phyloP scores from a whole-genome alignment of 2,888 invertebrate species.

The Tyria jacobaeae region DNA sequence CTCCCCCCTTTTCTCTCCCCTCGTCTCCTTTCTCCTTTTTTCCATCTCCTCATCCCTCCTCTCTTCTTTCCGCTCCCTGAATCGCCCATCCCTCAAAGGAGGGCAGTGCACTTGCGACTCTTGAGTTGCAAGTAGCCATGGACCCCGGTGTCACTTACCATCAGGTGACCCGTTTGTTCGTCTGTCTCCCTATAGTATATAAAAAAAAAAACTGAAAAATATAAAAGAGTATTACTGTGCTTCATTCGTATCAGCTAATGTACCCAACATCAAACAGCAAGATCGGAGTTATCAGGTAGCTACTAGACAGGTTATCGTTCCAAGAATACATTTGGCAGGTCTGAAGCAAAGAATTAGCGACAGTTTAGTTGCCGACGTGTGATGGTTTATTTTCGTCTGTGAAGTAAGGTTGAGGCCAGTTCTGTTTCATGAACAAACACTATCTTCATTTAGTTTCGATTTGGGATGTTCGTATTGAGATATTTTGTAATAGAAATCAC shows the following conservation, averaged over 20 bases:
- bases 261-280: conserved; percentile 13
- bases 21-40: no score
- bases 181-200: no score
- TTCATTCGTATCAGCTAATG: background rate
- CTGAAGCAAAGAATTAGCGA: conserved; percentile 59
- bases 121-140: no score
- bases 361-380: conserved; percentile 64
- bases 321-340: conserved; percentile 67
- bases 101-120: no score
- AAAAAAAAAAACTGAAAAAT: no score
- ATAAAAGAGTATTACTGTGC: no score
- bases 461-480: conserved; percentile 2
- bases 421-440: conserved; percentile 44
- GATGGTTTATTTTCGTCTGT: conserved; percentile 62
- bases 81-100: no score
- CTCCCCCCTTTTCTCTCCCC: no score
- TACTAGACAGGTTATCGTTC: conserved; percentile 52
- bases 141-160: no score
- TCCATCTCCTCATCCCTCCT: no score
- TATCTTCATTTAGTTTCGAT: conserved; percentile 10
- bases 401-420: conserved; percentile 69
- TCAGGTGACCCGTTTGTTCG: no score
- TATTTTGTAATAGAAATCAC: conserved; percentile 3
- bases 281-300: conserved; percentile 39
- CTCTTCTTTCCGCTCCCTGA: no score